Evolutionary conservation across 2,113 vertebrate genomes (phyloP).

Genomic region (Perccottus glenii): DNA sequence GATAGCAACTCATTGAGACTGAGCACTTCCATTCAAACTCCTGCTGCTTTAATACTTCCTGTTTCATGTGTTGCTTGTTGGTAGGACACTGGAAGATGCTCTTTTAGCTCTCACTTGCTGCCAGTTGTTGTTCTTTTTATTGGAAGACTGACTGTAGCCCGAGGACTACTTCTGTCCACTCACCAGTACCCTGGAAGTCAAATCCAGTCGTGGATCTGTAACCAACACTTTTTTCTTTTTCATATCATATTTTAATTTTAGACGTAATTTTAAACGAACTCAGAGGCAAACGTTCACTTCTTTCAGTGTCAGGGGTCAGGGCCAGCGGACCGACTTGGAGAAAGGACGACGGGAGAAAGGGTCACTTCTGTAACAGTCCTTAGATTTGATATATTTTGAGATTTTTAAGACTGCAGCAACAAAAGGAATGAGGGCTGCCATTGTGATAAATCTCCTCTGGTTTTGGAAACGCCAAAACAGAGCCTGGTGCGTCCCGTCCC

Average conservation of each 20-base stretch:
- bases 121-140: conserved; percentile 27
- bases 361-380: conserved; percentile 16
- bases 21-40: not conserved
- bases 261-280: conserved; percentile 14
- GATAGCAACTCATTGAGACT: conserved; percentile 41
- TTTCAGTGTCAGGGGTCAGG: conserved; percentile 69
- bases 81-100: conserved; percentile 54
- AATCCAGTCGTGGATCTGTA: conserved; percentile 54
- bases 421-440: conserved; percentile 47
- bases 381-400: conserved; percentile 17
- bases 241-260: not conserved
- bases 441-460: conserved; percentile 46
- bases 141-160: conserved; percentile 20
- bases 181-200: conserved; percentile 31
- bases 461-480: conserved; percentile 55
- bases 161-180: conserved; percentile 42
- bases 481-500: conserved; percentile 45
- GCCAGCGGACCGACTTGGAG: conserved; percentile 54
- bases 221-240: conserved; percentile 15
- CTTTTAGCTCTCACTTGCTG: conserved; percentile 37
- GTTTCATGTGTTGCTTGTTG: conserved; percentile 9
- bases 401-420: conserved; percentile 33
- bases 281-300: conserved; percentile 53
- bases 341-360: conserved; percentile 38
- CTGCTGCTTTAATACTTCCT: not conserved